Base-by-base conservation (phyloP, 2,797 vertebrate species). In the Gambusia yucatana region DNA sequence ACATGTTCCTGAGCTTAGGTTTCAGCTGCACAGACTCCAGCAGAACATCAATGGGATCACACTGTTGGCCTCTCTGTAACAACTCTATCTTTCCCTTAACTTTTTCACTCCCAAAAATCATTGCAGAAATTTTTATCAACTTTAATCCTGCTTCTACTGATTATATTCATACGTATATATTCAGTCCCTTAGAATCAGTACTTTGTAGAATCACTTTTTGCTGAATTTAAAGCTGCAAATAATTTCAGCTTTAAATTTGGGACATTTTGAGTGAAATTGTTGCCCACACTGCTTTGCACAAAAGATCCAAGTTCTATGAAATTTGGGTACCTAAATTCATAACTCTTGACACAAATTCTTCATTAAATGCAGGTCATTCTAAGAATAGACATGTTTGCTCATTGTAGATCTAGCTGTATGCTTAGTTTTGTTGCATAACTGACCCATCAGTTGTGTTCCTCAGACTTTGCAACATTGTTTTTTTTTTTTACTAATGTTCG, bases 1-100 rank as follows among this genome's bases (percentile, higher is more conserved):
- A 95, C 94, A 95, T 95, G 95, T 94, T 94, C 95, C 94, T 88
- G 91, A 94, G 92, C 91, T 97, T 95, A 90, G 94, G 95, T 97
- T 96, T 96, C 96, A 96, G 91, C 92, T 88, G 89, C 90, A 81
- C 90, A 94, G 92, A 88, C 93, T 94, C 94, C 93, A 93, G 89
- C 92, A 94, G 84, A 90, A 95, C 94, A 96, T 96, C 95, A 95
- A 94, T 95, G 92, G 93, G 94, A 95, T 94, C 90, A 89, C 89
- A 89, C 91, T 84, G 90, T 85, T 81, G 81, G 88, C 86, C 77
- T 88, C 85, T 78, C 77, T 81, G 88, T 90, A 83, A 87, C 73
- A 89, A 84, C 79, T 87, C 88, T 16, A 46, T 91, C 83, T 90
- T 84, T 86, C 80, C 89, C 89, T 91, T 85, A 69, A 63, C 61